phyloP scores from a whole-genome alignment of 2,113 vertebrate species.

The Echinops telfairi region DNA sequence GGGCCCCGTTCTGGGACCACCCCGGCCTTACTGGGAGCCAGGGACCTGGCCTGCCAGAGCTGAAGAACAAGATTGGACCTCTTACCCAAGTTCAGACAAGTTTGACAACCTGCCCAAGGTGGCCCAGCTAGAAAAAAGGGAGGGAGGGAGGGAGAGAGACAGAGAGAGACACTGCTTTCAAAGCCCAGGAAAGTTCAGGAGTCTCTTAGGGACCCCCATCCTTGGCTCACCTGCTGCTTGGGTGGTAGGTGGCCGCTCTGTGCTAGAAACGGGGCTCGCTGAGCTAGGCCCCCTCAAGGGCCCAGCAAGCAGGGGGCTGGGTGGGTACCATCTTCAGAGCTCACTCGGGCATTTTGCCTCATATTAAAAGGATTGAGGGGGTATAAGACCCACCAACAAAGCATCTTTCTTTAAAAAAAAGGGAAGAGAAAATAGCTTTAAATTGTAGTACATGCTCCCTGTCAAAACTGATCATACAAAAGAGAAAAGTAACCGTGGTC shows the following conservation, averaged over 20 bases:
- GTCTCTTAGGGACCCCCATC: neutral
- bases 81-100: constrained; percentile 32
- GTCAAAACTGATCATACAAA: neutral
- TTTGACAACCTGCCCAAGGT: neutral
- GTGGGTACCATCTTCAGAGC: neutral
- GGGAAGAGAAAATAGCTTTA: neutral
- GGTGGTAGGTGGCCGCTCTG: no score
- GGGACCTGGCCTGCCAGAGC: neutral
- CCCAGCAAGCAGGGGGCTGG: neutral
- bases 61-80: neutral
- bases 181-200: no score
- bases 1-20: neutral
- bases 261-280: neutral
- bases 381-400: neutral
- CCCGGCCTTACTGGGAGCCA: neutral
- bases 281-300: no score
- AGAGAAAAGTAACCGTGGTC: neutral
- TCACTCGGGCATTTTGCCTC: neutral
- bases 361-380: neutral
- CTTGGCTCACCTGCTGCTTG: neutral
- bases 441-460: neutral
- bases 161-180: no score
- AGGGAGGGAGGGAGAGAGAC: no score
- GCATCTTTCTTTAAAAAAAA: neutral
- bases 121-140: neutral